Base-by-base conservation (phyloP, 2,888 invertebrate genomes). In the Amblyjoppa fuscipennis region DNA sequence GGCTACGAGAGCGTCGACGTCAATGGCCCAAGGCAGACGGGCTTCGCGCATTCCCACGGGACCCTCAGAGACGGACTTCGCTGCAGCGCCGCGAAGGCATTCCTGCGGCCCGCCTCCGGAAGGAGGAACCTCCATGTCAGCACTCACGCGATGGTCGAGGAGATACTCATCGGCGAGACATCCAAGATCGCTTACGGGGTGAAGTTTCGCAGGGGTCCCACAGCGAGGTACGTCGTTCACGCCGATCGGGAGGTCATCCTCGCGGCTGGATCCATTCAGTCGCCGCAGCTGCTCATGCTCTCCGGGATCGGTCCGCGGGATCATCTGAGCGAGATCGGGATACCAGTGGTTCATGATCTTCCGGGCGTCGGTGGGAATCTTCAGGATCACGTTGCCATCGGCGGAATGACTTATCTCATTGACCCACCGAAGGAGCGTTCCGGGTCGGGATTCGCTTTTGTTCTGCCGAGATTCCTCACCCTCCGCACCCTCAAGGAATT, bases 61-160 rank as follows among this genome's bases (percentile, higher is more conserved):
- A 98, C 98, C 0, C 91, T 98, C 2, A 95, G 97, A 3, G 95
- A 98, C 81, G 98, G 98, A 0, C 94, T 98, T 0, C 95, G 98
- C 1, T 98, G 98, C 91, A 98, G 98, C 90, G 96, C 97, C 0
- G 97, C 98, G 13, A 98, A 98, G 94, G 98, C 96, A 0, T 98
- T 97, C 91, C 93, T 98, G 5, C 95, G 98, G 61, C 96, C 97
- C 0, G 95, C 95, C 0, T 94, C 95, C 79, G 95, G 96, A 83
- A 95, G 98, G 49, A 93, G 95, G 5, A 98, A 98, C 92, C 95
- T 98, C 1, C 97, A 98, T 88, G 95, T 98, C 3, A 96, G 96
- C 71, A 94, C 97, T 0, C 95, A 96, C 89, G 96, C 97, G 0
- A 94, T 96, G 71, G 98, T 96, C 0, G 96, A 96, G 89, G 96